A percentile compares a stretch with the other conserved stretches of the same genome.
Conservation (phyloP, 1,140 invertebrate genomes). For the Drosophila murphyi region DNA sequence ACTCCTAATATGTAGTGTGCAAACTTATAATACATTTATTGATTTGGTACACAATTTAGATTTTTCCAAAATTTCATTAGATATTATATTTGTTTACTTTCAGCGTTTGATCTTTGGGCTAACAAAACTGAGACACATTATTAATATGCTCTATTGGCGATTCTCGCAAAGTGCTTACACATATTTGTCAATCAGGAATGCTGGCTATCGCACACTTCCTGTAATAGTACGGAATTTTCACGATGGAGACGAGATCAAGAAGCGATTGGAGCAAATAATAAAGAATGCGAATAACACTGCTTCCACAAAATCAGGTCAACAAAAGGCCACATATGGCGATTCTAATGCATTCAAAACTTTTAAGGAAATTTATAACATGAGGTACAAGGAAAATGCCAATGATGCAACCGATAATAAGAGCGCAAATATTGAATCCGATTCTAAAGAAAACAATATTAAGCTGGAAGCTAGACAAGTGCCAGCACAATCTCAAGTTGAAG, state of each 20-base stretch:
- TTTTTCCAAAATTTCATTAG: not conserved
- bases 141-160: slow-evolving; percentile 3
- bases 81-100: not conserved
- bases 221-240: not conserved
- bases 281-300: not conserved
- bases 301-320: not conserved
- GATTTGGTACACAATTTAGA: slow-evolving; percentile 2
- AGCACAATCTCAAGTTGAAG: not conserved
- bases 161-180: not conserved
- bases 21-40: slow-evolving; percentile 2
- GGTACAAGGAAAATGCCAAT: not conserved
- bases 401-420: not conserved
- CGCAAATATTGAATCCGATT: not conserved
- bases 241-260: not conserved
- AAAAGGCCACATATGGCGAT: too few relatives aligned
- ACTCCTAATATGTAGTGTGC: not conserved
- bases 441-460: not conserved
- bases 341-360: not conserved
- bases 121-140: not conserved
- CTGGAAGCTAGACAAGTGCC: not conserved
- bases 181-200: not conserved
- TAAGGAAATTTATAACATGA: too few relatives aligned
- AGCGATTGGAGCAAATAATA: not conserved
- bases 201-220: not conserved
- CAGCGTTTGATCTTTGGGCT: not conserved